Base-by-base conservation (phyloP, 2,888 invertebrate genomes). In the Odontocerum albicorne region DNA sequence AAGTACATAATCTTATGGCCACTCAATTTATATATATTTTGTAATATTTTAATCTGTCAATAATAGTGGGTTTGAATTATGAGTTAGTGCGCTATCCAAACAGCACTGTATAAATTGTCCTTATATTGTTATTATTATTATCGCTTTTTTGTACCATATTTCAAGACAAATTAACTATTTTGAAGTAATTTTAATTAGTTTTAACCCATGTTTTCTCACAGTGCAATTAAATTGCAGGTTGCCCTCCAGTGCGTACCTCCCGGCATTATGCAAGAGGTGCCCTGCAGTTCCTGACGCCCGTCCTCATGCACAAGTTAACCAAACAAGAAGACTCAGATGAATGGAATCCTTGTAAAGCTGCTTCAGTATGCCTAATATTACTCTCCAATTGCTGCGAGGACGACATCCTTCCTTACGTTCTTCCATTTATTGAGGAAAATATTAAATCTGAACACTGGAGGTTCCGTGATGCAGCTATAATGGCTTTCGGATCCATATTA, bases 271-370 rank as follows among this genome's bases (percentile, higher is more conserved):
- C 98, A n/a, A 92, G 96, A 72, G 98, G 98, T 59, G 99, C 99
- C 20, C 77, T 99, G 13, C 94, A 93, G 68, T 97, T 87, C 71
- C 82, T 99, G 49, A 92, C 96, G 22, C 98, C 98, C 10, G 90
- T 98, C 40, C 80, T 99, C 8, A 88, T 96, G 76, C 89, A 92
- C 66, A 93, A 93, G 67, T 77, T 99, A 21, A 96, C 97, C 4
- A 96, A 96, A 72, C 97, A 98, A 77, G 94, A 95, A 69, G 97
- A 99, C 70, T 85, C 88, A 64, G 98, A 99, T 69, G 97, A 96
- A 66, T 99, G 99, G 99, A 98, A 96, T 73, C 99, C 99, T 1
- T 92, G 96, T 63, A 99, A 99, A 78, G 97, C 99, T 1, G 96
- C 99, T 2, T 96, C 98, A 27, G 99, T 99, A 2, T 99, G 99